A percentile compares a stretch with the other conserved stretches of the same genome.
Conservation (phyloP, 1,140 invertebrate genomes). For the Ylistrum balloti region DNA sequence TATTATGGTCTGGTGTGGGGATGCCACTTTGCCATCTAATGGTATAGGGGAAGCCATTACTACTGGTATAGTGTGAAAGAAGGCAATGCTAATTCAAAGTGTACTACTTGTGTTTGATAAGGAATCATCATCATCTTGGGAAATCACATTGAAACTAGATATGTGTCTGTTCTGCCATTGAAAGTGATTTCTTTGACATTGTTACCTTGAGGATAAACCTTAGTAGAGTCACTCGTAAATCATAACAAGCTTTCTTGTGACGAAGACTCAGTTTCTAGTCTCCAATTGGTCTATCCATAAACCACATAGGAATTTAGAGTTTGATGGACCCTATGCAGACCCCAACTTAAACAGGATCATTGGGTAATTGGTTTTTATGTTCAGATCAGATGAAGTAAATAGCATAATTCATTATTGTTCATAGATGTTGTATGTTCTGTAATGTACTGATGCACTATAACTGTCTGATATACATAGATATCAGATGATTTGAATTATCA, state of each 20-base stretch:
- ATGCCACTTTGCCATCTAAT: too few species aligned
- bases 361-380: not conserved
- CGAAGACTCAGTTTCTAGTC: not conserved
- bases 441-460: too few species aligned
- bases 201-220: not conserved
- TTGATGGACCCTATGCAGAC: not conserved
- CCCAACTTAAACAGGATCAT: not conserved
- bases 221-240: not conserved
- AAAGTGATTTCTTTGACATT: not conserved
- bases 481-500: too few species aligned
- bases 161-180: too few species aligned
- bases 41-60: too few species aligned
- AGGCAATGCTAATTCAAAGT: too few species aligned
- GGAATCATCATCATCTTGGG: not conserved
- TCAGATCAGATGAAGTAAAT: not conserved
- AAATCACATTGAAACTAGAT: not conserved
- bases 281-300: not conserved
- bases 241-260: constrained; percentile 1
- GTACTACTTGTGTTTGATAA: too few species aligned
- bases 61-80: too few species aligned
- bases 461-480: too few species aligned
- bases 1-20: too few species aligned
- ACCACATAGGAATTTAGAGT: constrained; percentile 8
- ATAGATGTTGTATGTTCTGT: not conserved
- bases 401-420: not conserved